Evolutionary conservation across 2,797 vertebrate species (phyloP).

Genomic region (Anas georgica): DNA sequence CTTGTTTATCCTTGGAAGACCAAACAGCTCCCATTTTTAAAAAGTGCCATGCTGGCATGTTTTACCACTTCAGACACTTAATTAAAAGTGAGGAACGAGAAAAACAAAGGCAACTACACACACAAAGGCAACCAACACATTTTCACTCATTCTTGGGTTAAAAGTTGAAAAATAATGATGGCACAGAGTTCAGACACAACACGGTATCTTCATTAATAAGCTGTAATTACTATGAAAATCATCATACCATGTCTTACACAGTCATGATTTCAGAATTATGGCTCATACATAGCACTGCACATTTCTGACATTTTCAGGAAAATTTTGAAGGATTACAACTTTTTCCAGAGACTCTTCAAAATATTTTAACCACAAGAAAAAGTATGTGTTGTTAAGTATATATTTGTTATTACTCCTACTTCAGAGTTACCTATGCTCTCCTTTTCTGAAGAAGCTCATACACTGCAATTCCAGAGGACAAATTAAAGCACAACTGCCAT

Average conservation of each 20-base stretch:
- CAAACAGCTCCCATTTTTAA: not conserved
- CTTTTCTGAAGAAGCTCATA: not conserved
- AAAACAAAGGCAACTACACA: not conserved
- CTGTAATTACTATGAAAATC: not conserved
- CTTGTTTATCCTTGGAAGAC: not conserved
- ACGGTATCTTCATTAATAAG: not conserved
- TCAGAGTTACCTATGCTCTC: not conserved
- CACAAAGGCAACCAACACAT: not conserved
- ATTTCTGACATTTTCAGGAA: not conserved
- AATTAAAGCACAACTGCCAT: not conserved
- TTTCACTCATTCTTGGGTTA: not conserved
- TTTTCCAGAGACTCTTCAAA: not conserved
- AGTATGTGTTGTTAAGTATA: not conserved
- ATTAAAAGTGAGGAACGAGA: not conserved
- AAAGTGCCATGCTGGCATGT: not conserved
- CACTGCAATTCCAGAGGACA: not conserved
- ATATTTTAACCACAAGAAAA: slow-evolving; percentile 12
- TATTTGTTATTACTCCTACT: not conserved
- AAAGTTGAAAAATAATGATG: not conserved
- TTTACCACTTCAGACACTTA: not conserved
- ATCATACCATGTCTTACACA: not conserved
- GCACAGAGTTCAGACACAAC: not conserved
- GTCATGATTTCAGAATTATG: not conserved
- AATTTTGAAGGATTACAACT: not conserved
- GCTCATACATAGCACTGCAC: not conserved